These are phyloP conservation scores for Catamblyrhynchus diadema DNA, from an alignment of 2,797 vertebrate genomes.

Conservation along the genomic window DNA sequence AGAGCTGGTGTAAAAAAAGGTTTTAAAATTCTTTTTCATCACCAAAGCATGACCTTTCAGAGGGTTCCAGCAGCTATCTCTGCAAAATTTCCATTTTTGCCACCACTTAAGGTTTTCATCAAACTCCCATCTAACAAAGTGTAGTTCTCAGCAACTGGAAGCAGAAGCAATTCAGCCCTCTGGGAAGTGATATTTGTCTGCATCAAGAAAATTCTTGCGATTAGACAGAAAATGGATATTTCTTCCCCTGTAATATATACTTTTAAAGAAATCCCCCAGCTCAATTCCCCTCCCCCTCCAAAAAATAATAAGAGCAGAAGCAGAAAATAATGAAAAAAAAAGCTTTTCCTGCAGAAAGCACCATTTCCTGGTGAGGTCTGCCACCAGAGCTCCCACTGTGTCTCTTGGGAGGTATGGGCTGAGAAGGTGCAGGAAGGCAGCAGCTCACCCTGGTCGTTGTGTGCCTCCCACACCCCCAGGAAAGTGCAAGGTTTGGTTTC, in stretches of 20 bases:
- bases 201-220: constrained; percentile 9
- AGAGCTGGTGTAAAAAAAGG: background rate
- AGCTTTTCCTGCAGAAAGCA: constrained; percentile 40
- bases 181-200: constrained; percentile 46
- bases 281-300: background rate
- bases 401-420: background rate
- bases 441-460: fast-evolving
- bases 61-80: background rate
- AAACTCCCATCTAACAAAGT: constrained; percentile 31
- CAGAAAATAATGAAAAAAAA: background rate
- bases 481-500: background rate
- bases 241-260: background rate
- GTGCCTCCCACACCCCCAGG: background rate
- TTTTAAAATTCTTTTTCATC: background rate
- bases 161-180: constrained; percentile 28
- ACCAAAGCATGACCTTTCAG: background rate
- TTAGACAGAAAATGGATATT: constrained; percentile 16
- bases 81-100: constrained; percentile 41
- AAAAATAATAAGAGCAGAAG: constrained; percentile 10
- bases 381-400: background rate
- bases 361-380: background rate
- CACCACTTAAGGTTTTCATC: constrained; percentile 44
- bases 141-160: constrained; percentile 40
- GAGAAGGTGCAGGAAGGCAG: constrained; percentile 8
- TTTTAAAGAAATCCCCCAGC: background rate